Evolutionary conservation across 2,113 vertebrate genomes (phyloP), one percentile per base, ranked within the genome.

Genomic region (Microtus pennsylvanicus): DNA sequence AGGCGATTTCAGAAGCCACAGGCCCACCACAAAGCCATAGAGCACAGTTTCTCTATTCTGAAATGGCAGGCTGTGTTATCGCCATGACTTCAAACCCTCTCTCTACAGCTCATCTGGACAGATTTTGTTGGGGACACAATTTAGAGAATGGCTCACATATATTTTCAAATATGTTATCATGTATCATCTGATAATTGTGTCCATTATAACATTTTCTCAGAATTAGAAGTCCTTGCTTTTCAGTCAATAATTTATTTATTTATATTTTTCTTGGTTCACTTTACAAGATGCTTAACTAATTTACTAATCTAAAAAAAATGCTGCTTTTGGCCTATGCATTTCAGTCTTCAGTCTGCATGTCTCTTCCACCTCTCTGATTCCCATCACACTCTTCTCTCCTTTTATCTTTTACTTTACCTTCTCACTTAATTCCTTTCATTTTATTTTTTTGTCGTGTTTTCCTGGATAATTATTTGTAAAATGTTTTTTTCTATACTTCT

Each of bases 31-130:
- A 4, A 63, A 61, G 24, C 1, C 28, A 24, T 7, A 78, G 21
- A 26, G 24, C 24, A 50, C 0, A 0, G 30, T 52, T 13, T 8
- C 47, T 13, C 10, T 4, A 5, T 8, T 38, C 3, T 9, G 72
- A 42, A 26, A 4, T 5, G 33, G 9, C 17, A 80, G 55, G 17
- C 72, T 33, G 3, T 12, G 26, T 24, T 55, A 26, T 10, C 47
- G 26, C 2, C 2, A 1, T 69, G 55, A 38, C 33, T 33, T 26
- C 22, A n/a, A 21, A n/a, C 7, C 5, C 30, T 35, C 3, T 10
- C 1, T 24, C 30, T 55, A 2, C 38, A 67, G 10, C 9, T 67
- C 45, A 75, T 38, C 38, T 21, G 24, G 6, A 77, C 9, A 19
- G 4, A 1, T 65, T 1, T 91, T 12, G 5, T 30, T 7, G 22